Base-by-base conservation (phyloP, 2,888 invertebrate genomes). In the Pyrocoelia pectoralis region DNA sequence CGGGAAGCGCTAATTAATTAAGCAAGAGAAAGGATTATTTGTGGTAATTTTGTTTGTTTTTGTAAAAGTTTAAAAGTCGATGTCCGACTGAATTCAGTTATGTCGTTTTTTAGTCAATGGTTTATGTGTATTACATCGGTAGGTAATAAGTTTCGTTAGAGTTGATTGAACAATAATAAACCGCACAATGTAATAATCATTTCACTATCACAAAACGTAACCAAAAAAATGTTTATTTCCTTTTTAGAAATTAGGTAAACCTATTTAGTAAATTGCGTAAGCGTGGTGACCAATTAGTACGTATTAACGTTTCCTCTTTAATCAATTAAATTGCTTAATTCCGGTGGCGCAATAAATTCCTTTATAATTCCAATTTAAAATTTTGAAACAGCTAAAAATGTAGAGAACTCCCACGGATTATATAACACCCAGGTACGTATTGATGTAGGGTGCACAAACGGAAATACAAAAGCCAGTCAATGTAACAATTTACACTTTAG, bases 401-500 rank as follows among this genome's bases (percentile, higher is more conserved):
- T 58, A 57, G 54, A n/a, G n/a, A n/a, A 24, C 58, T 58, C 63
- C 54, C 28, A 40, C 57, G 58, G 41, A 43, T 43, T 43, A 13
- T 18, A 49, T 57, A 50, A 56, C 46, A 9, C 13, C 41, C 10
- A 24, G 24, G 24, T 24, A 24, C 6, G 24, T 15, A 46, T 18
- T 41, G 41, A 14, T n/a, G n/a, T 49, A 18, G 38, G 56, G 58
- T 29, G 43, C 28, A 38, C 46, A 58, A 59, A 55, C 63, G 63
- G 63, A 64, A 64, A 43, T 52, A 51, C 29, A 48, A 24, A 17
- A 13, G 55, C 2, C 59, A 51, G 17, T 18, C 50, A 59, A 33
- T 59, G 63, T 64, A 46, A 64, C 63, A 54, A 55, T 55, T 55
- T 24, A 41, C 57, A 46, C 49, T 63, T 51, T 64, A 64, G 58